Evolutionary conservation across 2,113 vertebrate species (phyloP).

Genomic region (Phalacrocorax pelagicus): DNA sequence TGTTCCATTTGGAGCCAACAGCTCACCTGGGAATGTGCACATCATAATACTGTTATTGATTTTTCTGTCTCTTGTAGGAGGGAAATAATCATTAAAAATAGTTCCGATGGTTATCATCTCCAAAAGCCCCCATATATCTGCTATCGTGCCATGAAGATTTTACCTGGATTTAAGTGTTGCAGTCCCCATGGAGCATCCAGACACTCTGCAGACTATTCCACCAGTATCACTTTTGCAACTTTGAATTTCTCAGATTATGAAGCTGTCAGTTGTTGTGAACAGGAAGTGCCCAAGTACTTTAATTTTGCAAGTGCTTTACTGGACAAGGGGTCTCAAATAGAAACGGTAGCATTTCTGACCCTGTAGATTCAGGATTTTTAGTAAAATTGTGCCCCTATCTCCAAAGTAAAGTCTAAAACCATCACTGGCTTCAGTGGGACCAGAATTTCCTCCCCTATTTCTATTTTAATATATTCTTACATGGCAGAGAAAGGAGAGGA

Average conservation of each 20-base stretch:
- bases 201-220: background rate
- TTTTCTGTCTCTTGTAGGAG: background rate
- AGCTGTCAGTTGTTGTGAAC: constrained; percentile 63
- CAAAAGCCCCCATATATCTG: background rate
- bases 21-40: background rate
- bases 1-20: background rate
- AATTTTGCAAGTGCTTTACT: constrained; percentile 82
- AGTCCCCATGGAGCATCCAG: background rate
- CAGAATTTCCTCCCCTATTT: background rate
- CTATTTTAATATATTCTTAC: background rate
- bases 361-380: background rate
- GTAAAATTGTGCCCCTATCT: background rate
- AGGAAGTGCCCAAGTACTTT: constrained; percentile 66
- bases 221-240: background rate
- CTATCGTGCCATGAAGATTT: constrained; percentile 31
- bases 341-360: constrained; percentile 70
- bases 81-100: background rate
- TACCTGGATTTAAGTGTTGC: background rate
- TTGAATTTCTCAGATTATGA: constrained; percentile 73
- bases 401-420: background rate
- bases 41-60: background rate
- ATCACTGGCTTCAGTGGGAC: background rate
- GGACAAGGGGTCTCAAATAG: constrained; percentile 75
- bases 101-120: background rate
- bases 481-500: background rate